These are phyloP conservation scores for Platalea minor DNA, from an alignment of 2,797 vertebrate genomes.

Conservation along the genomic window DNA sequence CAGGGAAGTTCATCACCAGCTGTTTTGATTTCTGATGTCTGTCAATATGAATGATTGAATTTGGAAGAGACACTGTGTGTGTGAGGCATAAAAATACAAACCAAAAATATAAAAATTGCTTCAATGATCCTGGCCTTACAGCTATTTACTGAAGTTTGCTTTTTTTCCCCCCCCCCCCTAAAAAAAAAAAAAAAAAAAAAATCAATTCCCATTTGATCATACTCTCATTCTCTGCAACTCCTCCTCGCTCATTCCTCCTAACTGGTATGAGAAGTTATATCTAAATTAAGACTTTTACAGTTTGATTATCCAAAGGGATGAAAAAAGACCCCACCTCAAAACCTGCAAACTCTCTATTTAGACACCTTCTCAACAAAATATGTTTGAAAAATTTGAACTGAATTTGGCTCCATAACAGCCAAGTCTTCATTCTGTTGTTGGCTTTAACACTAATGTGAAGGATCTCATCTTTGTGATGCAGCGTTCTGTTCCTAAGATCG, in stretches of 20 bases:
- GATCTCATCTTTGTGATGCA: neutral
- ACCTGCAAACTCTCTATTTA: neutral
- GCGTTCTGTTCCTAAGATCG: neutral
- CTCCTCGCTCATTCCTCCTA: neutral
- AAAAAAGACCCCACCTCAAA: neutral
- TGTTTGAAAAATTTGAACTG: neutral
- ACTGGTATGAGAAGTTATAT: neutral
- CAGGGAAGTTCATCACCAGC: neutral
- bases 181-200: neutral
- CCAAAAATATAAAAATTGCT: neutral
- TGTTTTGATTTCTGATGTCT: neutral
- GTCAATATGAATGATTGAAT: neutral
- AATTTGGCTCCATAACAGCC: neutral
- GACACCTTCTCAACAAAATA: neutral
- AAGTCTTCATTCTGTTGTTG: neutral
- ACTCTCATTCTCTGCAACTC: neutral
- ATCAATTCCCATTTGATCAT: neutral
- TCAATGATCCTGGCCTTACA: neutral
- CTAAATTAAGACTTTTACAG: neutral
- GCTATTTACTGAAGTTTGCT: neutral
- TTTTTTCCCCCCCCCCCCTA: neutral
- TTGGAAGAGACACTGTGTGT: neutral
- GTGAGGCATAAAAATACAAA: neutral
- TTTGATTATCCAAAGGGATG: neutral
- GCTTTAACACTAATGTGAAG: neutral